Conservation (phyloP, 1,140 invertebrate genomes). For the Trachelipus rathkii region DNA sequence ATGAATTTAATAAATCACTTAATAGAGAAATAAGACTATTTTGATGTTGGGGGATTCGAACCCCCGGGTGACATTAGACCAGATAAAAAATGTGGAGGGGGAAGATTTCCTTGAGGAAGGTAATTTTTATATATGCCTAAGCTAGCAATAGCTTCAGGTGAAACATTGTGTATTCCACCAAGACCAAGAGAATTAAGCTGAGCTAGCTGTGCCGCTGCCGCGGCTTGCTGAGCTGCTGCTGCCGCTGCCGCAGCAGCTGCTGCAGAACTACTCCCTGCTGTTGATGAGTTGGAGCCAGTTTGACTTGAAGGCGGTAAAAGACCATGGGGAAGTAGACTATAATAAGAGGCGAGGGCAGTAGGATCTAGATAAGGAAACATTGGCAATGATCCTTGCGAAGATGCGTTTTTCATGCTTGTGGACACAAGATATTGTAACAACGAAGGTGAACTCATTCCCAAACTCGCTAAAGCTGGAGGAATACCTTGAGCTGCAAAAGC, state of each 20-base stretch:
- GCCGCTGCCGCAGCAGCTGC: conserved; percentile 24
- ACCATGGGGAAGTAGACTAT: conserved; percentile 37
- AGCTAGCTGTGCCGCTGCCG: conserved; percentile 36
- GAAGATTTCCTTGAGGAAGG: conserved; percentile 39
- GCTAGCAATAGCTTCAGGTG: conserved; percentile 40
- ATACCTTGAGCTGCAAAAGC: conserved; percentile 39
- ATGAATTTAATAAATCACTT: no score
- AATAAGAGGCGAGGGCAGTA: conserved; percentile 37
- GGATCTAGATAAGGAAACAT: conserved; percentile 43
- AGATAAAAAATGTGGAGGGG: conserved; percentile 43
- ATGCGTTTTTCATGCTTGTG: not conserved
- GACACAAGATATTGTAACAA: conserved; percentile 33
- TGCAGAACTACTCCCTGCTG: conserved; percentile 12
- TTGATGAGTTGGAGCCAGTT: conserved; percentile 20
- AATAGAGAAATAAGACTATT: not conserved
- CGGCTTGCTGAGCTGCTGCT: conserved; percentile 33
- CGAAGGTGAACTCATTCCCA: conserved; percentile 26
- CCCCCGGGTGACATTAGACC: conserved; percentile 41
- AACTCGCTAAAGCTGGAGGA: conserved; percentile 37
- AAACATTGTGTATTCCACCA: conserved; percentile 32
- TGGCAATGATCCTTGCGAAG: conserved; percentile 27
- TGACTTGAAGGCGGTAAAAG: conserved; percentile 27
- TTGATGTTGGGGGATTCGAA: not conserved
- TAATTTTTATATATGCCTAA: conserved; percentile 45
- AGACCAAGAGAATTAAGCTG: conserved; percentile 42